Conservation (phyloP, 2,888 invertebrate genomes). For the Conus canariensis region DNA sequence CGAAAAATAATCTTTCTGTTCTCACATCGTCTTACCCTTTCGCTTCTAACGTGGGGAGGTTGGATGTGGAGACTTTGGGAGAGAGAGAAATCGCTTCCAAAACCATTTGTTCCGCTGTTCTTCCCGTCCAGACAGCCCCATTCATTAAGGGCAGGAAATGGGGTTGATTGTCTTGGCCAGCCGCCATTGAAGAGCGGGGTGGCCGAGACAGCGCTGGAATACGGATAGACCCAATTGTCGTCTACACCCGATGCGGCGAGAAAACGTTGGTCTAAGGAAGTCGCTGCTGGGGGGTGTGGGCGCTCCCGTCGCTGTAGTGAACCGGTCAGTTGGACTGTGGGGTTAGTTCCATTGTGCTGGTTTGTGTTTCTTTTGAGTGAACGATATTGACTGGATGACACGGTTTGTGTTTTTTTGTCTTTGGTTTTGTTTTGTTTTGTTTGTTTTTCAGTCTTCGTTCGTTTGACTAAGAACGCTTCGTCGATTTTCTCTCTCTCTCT, state of each 20-base stretch:
- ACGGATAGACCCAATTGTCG: not conserved
- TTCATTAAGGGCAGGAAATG: constrained; percentile 23
- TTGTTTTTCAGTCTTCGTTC: too few species aligned
- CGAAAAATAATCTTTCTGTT: too few species aligned
- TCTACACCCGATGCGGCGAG: not conserved
- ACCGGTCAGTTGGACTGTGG: not conserved
- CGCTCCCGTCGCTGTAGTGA: not conserved
- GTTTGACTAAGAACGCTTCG: too few species aligned
- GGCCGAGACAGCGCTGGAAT: constrained; percentile 8
- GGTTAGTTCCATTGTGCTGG: too few species aligned
- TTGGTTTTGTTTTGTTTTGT: too few species aligned
- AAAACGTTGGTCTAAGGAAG: not conserved
- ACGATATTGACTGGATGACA: too few species aligned
- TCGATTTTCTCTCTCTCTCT: too few species aligned
- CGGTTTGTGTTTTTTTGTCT: too few species aligned
- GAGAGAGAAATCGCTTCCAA: not conserved
- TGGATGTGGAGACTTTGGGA: too few species aligned
- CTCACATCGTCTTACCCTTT: too few species aligned
- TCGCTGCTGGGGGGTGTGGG: not conserved
- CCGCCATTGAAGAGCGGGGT: constrained; percentile 14
- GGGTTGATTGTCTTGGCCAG: constrained; percentile 25
- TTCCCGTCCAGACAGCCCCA: not conserved
- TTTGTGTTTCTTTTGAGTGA: too few species aligned
- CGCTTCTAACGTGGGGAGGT: too few species aligned
- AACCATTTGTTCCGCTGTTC: constrained; percentile 10